Evolutionary conservation across 2,113 vertebrate species (phyloP).

Genomic region (Vombatus ursinus): DNA sequence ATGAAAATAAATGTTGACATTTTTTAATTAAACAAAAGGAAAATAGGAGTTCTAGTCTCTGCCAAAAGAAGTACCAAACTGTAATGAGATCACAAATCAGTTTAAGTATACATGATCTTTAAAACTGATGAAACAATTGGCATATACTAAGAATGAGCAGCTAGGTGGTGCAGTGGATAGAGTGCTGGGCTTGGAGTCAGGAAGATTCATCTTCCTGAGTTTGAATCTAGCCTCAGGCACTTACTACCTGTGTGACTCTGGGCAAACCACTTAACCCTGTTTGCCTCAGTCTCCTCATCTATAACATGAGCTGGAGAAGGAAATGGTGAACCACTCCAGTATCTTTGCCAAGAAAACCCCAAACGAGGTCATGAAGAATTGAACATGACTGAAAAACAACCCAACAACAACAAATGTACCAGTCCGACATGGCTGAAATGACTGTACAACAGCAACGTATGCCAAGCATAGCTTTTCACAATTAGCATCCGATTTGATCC

Average conservation of each 20-base stretch:
- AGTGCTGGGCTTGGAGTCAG: background rate
- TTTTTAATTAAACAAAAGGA: background rate
- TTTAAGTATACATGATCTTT: background rate
- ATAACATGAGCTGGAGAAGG: background rate
- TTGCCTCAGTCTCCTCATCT: background rate
- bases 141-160: background rate
- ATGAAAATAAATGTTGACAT: background rate
- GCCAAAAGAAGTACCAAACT: background rate
- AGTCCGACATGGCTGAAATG: background rate
- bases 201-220: background rate
- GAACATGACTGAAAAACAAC: background rate
- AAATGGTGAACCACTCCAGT: background rate
- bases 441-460: background rate
- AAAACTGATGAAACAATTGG: constrained; percentile 7
- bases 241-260: background rate
- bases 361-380: background rate
- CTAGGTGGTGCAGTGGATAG: background rate
- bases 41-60: background rate
- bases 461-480: background rate
- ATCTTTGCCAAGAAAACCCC: background rate
- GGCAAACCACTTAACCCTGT: background rate
- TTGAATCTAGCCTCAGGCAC: background rate
- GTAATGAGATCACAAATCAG: background rate
- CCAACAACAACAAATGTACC: background rate
- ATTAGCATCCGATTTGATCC: background rate